Evolutionary conservation across 1,140 invertebrate species (phyloP).

Genomic region (Drosophila neocordata): DNA sequence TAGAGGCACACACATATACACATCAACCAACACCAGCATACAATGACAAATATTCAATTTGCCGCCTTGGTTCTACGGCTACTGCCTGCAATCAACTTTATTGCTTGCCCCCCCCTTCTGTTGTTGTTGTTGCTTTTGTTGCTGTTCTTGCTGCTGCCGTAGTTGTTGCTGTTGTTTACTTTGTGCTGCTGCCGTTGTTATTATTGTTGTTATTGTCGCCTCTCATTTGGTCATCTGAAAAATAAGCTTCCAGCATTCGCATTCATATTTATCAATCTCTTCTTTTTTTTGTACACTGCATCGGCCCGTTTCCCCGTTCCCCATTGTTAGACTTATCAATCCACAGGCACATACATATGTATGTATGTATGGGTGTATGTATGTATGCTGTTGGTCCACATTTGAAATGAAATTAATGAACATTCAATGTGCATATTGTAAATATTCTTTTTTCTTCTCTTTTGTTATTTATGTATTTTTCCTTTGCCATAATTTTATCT

Average conservation of each 20-base stretch:
- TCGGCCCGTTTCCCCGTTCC: slow-evolving; percentile 27
- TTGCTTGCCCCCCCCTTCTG: slow-evolving; percentile 41
- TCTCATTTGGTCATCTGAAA: slow-evolving; percentile 61
- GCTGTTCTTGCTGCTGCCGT: slow-evolving; percentile 38
- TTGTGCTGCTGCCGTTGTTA: slow-evolving; percentile 18
- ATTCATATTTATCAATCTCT: slow-evolving; percentile 64
- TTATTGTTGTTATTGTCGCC: slow-evolving; percentile 9
- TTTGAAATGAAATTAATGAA: slow-evolving; percentile 29
- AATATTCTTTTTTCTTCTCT: no score
- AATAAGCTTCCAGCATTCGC: slow-evolving; percentile 44
- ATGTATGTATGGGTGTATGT: neutral
- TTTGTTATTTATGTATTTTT: no score
- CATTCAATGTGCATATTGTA: slow-evolving; percentile 24
- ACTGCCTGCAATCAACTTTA: slow-evolving; percentile 72
- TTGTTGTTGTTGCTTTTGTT: slow-evolving; percentile 39
- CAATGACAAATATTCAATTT: slow-evolving; percentile 61
- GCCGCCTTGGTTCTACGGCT: slow-evolving; percentile 20
- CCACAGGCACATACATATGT: neutral
- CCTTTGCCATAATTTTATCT: no score
- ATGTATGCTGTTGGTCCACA: slow-evolving; percentile 9
- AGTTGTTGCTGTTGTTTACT: slow-evolving; percentile 7
- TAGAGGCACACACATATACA: slow-evolving; percentile 22
- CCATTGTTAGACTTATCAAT: slow-evolving; percentile 41
- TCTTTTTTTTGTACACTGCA: slow-evolving; percentile 15
- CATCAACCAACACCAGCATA: slow-evolving; percentile 16